A percentile compares a stretch with the other conserved stretches of the same genome.
Evolutionary conservation across 1,140 invertebrate species (phyloP).

Genomic region (Dendrolimus kikuchii): DNA sequence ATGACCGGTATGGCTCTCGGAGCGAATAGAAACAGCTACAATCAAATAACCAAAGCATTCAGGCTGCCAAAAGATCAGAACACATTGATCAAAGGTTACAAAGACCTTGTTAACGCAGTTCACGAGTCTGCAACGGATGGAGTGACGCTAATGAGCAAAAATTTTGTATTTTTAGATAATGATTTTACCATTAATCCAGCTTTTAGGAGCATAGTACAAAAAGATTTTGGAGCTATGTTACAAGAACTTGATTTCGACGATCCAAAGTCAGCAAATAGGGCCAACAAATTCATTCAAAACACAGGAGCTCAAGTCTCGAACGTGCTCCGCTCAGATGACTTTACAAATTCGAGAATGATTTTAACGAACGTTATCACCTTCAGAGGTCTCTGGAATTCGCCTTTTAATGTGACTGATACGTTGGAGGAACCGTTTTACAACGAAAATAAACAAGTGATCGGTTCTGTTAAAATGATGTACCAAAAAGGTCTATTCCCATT

Average conservation of each 20-base stretch:
- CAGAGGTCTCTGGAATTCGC: conserved; percentile 82
- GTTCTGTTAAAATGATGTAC: conserved; percentile 76
- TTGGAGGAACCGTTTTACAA: conserved; percentile 70
- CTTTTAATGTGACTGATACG: conserved; percentile 79
- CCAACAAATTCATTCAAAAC: conserved; percentile 43
- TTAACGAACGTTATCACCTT: conserved; percentile 87
- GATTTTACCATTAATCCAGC: conserved; percentile 35
- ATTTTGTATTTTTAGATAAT: conserved; percentile 55
- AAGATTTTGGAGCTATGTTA: conserved; percentile 43
- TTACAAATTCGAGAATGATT: conserved; percentile 76
- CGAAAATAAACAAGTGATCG: conserved; percentile 64
- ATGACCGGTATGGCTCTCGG: conserved; percentile 50
- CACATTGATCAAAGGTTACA: conserved; percentile 40
- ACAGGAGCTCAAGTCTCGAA: conserved; percentile 52
- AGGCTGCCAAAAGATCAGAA: conserved; percentile 35
- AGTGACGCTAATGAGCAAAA: conserved; percentile 43
- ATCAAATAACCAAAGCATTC: conserved; percentile 33
- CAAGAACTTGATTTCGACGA: conserved; percentile 50
- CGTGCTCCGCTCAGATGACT: conserved; percentile 57
- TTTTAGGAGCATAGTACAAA: conserved; percentile 30
- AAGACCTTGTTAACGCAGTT: conserved; percentile 35
- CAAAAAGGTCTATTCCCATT: conserved; percentile 68
- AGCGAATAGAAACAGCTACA: conserved; percentile 36
- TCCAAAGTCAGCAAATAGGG: conserved; percentile 33
- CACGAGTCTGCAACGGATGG: conserved; percentile 31